These are phyloP conservation scores for Mystacornis crossleyi DNA, from an alignment of 2,113 vertebrate species.

Conservation along the genomic window DNA sequence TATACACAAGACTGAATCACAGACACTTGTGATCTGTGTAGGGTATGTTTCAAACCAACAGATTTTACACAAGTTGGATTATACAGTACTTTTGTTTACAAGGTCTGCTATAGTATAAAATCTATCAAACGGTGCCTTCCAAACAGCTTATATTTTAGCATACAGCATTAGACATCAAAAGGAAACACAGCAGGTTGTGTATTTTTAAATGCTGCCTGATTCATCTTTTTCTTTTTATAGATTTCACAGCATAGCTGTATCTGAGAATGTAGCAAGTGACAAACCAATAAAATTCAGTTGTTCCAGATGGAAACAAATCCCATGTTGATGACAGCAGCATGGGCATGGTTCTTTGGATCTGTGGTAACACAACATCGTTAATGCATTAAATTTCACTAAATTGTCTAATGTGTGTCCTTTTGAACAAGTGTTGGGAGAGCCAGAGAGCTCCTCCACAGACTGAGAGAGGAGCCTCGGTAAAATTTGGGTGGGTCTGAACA, in stretches of 20 bases:
- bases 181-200: background rate
- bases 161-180: background rate
- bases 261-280: background rate
- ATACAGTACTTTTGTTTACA: background rate
- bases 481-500: background rate
- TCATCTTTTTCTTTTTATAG: background rate
- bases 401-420: background rate
- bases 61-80: background rate
- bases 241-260: background rate
- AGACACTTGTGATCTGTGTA: background rate
- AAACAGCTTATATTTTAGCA: background rate
- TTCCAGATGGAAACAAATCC: background rate
- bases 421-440: background rate
- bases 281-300: background rate
- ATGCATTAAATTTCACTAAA: background rate
- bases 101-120: background rate
- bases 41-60: background rate
- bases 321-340: background rate
- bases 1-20: background rate
- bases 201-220: background rate
- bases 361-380: fast-evolving
- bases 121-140: background rate
- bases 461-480: background rate
- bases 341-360: background rate
- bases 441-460: background rate